Base-by-base conservation (phyloP, 2,797 vertebrate genomes). In the Falco peregrinus region DNA sequence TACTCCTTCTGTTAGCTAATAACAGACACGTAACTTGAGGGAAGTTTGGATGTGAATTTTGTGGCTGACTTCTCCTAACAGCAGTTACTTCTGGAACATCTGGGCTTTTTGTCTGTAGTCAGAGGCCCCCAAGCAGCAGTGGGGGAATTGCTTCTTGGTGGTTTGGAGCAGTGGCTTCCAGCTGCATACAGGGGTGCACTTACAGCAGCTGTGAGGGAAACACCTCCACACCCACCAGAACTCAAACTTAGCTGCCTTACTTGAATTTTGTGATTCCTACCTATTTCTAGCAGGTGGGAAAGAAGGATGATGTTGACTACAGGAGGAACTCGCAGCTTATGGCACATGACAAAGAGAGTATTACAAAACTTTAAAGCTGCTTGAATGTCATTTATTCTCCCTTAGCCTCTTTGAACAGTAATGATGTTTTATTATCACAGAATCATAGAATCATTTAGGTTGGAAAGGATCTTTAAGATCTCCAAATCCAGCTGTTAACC, bases 21-120 rank as follows among this genome's bases (percentile, higher is more conserved):
- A 87, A 54, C 33, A 65, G 24, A 70, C 16, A 51, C 15, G 16
- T 47, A 39, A 71, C 51, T 73, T 70, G 61, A 85, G 51, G 37
- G 71, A 93, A 63, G 22, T 90, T 89, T 69, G 26, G 7, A 33
- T 92, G 35, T 80, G 69, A 74, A 85, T 61, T 94, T 54, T 84
- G 35, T 7, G 6, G 39, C 39, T 68, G 25, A 31, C 91, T 81
- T 69, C 45, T 89, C 37, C 70, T 70, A 69, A 43, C 33, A 59
- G 5, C 61, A 84, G 39, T 64, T 85, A 8, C 29, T 68, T 86
- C 24, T 65, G 63, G 75, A 65, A 47, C 0, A 3, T 70, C 67
- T 59, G 43, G 19, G n/a, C 48, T 74, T 78, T 57, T 68, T 54
- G 28, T 74, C 60, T 69, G 67, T 60, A 67, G 59, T 50, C 37